phyloP scores from a whole-genome alignment of 1,140 invertebrate genomes.

The Heterodera carotae region DNA sequence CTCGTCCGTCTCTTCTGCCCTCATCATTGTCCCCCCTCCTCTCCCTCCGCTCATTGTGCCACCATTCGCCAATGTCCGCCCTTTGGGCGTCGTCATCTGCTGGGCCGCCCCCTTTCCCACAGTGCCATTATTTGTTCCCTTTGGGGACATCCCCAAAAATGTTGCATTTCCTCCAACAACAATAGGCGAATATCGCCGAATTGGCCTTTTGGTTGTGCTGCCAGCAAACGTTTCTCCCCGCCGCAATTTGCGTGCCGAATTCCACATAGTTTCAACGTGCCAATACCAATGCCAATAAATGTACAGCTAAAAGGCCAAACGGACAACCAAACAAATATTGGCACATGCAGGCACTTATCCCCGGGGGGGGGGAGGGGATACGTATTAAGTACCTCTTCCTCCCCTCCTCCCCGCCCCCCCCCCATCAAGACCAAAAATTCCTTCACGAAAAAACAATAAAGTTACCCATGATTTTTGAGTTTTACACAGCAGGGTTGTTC shows the following conservation, averaged over 20 bases:
- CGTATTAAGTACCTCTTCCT: no score
- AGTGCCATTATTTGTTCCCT: background rate
- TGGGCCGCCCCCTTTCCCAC: background rate
- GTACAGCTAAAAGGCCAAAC: conserved; percentile 54
- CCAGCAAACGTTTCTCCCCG: conserved; percentile 34
- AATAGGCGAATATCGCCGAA: conserved; percentile 1
- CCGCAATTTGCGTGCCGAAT: conserved; percentile 53
- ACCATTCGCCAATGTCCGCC: background rate
- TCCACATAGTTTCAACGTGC: conserved; percentile 55
- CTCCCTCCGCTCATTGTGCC: background rate
- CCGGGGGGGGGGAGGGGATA: no score
- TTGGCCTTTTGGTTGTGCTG: conserved; percentile 10
- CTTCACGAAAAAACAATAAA: no score
- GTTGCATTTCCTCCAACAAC: background rate
- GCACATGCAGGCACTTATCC: no score
- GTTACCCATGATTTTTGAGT: no score
- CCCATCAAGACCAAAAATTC: no score
- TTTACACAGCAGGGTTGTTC: no score
- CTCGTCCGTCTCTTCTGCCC: background rate
- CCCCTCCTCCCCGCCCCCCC: no score
- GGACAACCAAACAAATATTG: background rate
- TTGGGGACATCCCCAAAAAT: background rate
- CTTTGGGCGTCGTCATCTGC: background rate
- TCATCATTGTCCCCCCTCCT: background rate
- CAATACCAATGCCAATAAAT: conserved; percentile 63